Evolutionary conservation across 37 sponge, comb jelly and placozoan species (phyloP).

Genomic region (Agelas oroides): DNA sequence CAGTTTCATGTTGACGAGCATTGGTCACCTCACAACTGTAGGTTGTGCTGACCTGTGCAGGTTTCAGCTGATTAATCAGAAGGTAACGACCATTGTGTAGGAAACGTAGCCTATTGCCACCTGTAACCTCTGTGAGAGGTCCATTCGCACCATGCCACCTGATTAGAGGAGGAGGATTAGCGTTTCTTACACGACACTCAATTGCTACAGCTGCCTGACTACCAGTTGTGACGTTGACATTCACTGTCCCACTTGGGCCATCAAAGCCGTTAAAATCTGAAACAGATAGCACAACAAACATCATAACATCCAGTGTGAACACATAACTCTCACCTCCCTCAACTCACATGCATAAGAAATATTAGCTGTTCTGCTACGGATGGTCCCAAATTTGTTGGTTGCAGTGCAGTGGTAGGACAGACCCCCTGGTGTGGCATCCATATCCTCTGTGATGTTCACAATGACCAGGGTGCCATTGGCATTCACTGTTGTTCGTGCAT

Average conservation of each 20-base stretch:
- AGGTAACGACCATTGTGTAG: constrained; percentile 41
- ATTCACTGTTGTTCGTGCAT: not conserved
- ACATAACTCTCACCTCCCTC: not conserved
- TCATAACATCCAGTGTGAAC: not conserved
- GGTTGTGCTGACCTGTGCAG: not conserved
- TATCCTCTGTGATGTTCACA: constrained; percentile 27
- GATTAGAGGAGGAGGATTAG: constrained; percentile 31
- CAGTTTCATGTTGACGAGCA: not conserved
- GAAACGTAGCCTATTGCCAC: not conserved
- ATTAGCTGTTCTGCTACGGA: constrained; percentile 49
- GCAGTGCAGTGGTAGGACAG: constrained; percentile 62
- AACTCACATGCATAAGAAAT: constrained; percentile 52
- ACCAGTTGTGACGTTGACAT: not conserved
- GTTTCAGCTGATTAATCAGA: constrained; percentile 4
- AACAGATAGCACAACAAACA: not conserved
- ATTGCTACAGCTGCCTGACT: constrained; percentile 10
- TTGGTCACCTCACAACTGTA: constrained; percentile 66
- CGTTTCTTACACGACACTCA: constrained; percentile 21
- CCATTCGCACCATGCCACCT: constrained; percentile 4
- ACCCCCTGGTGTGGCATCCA: constrained; percentile 36
- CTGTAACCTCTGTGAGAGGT: not conserved
- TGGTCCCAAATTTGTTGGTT: constrained; percentile 49
- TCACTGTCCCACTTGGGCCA: too few relatives aligned
- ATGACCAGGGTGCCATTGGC: not conserved
- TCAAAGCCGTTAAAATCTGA: constrained; percentile 48